phyloP scores from a whole-genome alignment of 2,797 vertebrate genomes.

The Calcarius lapponicus region DNA sequence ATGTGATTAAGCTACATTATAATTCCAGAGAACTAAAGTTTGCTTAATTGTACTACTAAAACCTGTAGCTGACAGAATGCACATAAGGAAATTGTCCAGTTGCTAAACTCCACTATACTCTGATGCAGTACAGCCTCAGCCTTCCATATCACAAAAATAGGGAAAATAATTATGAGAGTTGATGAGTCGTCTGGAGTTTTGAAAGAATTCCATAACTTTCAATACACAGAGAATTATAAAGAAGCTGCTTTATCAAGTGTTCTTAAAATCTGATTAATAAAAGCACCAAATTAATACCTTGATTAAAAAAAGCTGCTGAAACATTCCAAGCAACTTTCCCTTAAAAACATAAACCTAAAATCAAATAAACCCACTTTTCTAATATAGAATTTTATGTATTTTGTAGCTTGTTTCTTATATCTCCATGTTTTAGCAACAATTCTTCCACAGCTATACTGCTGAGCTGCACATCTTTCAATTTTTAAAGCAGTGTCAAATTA shows the following conservation, averaged over 20 bases:
- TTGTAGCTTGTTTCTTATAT: not conserved
- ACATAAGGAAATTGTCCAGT: not conserved
- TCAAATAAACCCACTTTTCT: not conserved
- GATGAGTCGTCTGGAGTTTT: not conserved
- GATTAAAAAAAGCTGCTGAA: not conserved
- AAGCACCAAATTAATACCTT: not conserved
- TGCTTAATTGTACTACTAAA: not conserved
- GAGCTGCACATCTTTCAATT: constrained; percentile 13
- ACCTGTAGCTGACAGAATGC: not conserved
- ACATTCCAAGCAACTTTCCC: not conserved
- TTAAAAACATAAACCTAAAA: not conserved
- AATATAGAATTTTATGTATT: not conserved
- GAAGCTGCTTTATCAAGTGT: not conserved
- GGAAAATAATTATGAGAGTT: not conserved
- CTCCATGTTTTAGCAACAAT: not conserved
- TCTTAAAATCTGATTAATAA: not conserved
- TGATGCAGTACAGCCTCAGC: not conserved
- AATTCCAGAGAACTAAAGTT: not conserved
- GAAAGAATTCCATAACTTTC: not conserved
- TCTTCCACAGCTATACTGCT: not conserved
- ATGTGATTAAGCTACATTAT: accelerated
- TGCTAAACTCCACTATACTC: not conserved
- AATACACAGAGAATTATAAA: not conserved
- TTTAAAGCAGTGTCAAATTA: constrained; percentile 55
- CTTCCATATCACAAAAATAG: not conserved